Base-by-base conservation (phyloP, 2,797 vertebrate genomes). In the Erethizon dorsatum region DNA sequence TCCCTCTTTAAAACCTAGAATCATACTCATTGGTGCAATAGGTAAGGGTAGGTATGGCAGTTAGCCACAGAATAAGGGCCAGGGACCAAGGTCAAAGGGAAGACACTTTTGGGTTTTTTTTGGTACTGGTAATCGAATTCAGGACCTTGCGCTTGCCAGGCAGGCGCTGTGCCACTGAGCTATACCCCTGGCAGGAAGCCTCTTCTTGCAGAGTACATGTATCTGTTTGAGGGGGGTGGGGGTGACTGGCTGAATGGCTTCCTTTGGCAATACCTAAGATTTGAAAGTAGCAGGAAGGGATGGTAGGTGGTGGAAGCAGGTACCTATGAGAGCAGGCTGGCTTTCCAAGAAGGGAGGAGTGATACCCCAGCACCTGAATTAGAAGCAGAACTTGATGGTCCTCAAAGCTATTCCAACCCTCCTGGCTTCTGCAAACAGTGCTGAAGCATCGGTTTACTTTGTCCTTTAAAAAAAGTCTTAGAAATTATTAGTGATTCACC, bases 21-120 rank as follows among this genome's bases (percentile, higher is more conserved):
- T 90, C 0, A 0, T 65, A 71, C 61, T 78, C 84, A 67, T 95
- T 67, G 97, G 97, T 97, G 97, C 97, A 98, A 92, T 90, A 94
- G 83, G 92, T 90, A 75, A 94, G 59, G 95, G 61, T n/a, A n/a
- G n/a, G n/a, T n/a, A n/a, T n/a, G n/a, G n/a, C 82, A 88, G 54
- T 33, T 88, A 86, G 80, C 88, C 94, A 82, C 84, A 75, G 24
- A 91, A n/a, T n/a, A n/a, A n/a, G n/a, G n/a, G 28, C 87, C 65
- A 61, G 63, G 87, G 82, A 59, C 71, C 69, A 90, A 91, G 73
- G 67, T 80, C 26, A 59, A 52, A 84, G 37, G 63, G 26, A 96
- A 88, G 77, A 95, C 54, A 79, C n/a, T n/a, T n/a, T n/a, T n/a
- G n/a, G n/a, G n/a, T n/a, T n/a, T n/a, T n/a, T n/a, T n/a, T n/a